Evolutionary conservation across 2,888 invertebrate genomes (phyloP).

Genomic region (Noctua comes): DNA sequence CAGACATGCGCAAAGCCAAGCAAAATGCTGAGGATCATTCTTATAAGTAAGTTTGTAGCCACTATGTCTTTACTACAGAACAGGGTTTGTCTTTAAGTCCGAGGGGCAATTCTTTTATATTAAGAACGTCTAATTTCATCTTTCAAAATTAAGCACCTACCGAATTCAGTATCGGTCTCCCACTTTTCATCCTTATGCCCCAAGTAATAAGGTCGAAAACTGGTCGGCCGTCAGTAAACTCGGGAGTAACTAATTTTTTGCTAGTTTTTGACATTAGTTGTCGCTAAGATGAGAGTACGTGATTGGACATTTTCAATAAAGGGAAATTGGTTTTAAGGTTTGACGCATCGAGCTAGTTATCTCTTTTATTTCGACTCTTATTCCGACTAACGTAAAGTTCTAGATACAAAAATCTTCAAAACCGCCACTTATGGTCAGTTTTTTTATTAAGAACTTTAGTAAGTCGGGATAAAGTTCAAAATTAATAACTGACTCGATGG

Average conservation of each 20-base stretch:
- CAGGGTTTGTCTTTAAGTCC: neutral
- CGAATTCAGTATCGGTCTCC: too few species aligned
- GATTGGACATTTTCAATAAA: neutral
- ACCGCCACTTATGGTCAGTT: neutral
- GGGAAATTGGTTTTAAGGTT: neutral
- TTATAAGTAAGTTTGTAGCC: slow-evolving; percentile 86
- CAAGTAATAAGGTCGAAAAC: too few species aligned
- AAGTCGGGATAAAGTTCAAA: neutral
- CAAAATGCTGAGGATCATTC: slow-evolving; percentile 90
- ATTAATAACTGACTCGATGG: neutral
- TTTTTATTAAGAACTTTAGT: neutral
- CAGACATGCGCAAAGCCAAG: slow-evolving; percentile 90
- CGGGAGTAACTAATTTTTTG: too few species aligned
- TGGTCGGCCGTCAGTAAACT: too few species aligned
- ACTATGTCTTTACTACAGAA: neutral
- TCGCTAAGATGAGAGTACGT: neutral
- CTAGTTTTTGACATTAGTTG: neutral
- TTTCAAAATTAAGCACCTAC: neutral
- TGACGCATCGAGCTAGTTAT: neutral
- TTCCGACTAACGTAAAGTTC: neutral
- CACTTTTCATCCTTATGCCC: too few species aligned
- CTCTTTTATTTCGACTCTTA: neutral
- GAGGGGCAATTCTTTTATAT: neutral
- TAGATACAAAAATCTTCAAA: neutral
- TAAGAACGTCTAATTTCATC: neutral